Base-by-base conservation (phyloP, 1,140 invertebrate species). In the Nilaparvata lugens region DNA sequence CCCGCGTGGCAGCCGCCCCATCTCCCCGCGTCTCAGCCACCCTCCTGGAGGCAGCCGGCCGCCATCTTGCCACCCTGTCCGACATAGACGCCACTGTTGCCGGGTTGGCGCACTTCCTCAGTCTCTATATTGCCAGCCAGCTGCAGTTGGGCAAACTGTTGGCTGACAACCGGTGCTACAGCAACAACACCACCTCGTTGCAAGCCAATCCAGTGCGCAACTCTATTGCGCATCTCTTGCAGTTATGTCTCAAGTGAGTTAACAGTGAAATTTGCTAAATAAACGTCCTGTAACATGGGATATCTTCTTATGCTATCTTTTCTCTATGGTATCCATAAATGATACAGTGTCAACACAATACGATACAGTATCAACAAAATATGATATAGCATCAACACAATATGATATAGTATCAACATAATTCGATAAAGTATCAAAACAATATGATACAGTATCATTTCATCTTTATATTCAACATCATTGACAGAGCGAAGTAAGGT, bases 91-190 rank as follows among this genome's bases (percentile, higher is more conserved):
- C 7, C 2, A 24, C 55, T 18, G 56, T 62, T 2, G 24, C 56
- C 40, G 89, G 92, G 2, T 85, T 90, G 1, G 91, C 92, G 0
- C 84, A 89, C 69, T 95, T 95, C 74, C 85, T 88, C 35, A 84
- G 88, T 28, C 75, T 93, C 21, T 95, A 91, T 66, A 86, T 95
- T 56, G 69, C 73, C 45, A 76, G 76, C 51, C 83, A 85, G 67
- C 71, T 84, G 14, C 76, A 83, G 52, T 73, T 77, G 53, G 70
- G 72, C 52, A 73, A 66, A 69, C 60, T 73, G 0, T 51, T 74
- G 1, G 68, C 67, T 28, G 72, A 73, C 58, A 68, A 66, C 28
- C 70, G 76, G 52, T 81, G 79, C 76, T 71, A 74, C 18, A 68
- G 74, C 72, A 43, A 71, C 71, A 23, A 74, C 72, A 24, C 71